A percentile compares a stretch with the other conserved stretches of the same genome.
Evolutionary conservation across 2,888 invertebrate species (phyloP).

Genomic region (Hirtodrosophila duncani): DNA sequence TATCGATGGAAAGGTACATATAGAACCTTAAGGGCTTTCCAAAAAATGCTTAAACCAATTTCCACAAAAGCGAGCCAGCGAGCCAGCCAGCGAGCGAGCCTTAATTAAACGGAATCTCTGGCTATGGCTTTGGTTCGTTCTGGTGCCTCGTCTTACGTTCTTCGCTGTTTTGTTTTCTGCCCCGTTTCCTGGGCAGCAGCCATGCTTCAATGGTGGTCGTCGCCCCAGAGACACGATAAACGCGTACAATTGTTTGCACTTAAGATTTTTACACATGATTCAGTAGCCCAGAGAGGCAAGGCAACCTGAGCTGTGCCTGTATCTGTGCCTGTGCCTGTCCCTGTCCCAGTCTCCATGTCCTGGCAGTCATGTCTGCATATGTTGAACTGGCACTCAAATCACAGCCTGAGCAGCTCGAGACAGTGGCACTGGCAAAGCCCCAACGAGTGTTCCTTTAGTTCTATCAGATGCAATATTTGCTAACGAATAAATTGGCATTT

Average conservation of each 20-base stretch:
- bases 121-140: constrained; percentile 19
- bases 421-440: constrained; percentile 20
- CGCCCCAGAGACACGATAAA: constrained; percentile 75
- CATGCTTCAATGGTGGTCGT: constrained; percentile 75
- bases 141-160: constrained; percentile 19
- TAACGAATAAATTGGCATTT: constrained; percentile 73
- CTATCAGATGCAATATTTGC: constrained; percentile 73
- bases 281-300: constrained; percentile 51
- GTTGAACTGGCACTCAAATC: constrained; percentile 64
- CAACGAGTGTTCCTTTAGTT: constrained; percentile 48
- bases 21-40: constrained; percentile 66
- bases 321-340: too few species aligned
- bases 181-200: constrained; percentile 5
- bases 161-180: constrained; percentile 8
- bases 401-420: constrained; percentile 25
- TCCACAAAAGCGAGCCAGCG: constrained; percentile 28
- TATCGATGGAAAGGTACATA: constrained; percentile 7
- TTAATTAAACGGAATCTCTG: constrained; percentile 68
- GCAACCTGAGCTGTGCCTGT: constrained; percentile 25
- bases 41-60: constrained; percentile 70
- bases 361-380: constrained; percentile 73
- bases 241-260: constrained; percentile 79
- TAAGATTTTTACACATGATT: constrained; percentile 79
- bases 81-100: constrained; percentile 41
- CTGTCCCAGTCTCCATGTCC: constrained; percentile 45